Conservation (phyloP, 2,113 vertebrate genomes). For the Panthera leo region DNA sequence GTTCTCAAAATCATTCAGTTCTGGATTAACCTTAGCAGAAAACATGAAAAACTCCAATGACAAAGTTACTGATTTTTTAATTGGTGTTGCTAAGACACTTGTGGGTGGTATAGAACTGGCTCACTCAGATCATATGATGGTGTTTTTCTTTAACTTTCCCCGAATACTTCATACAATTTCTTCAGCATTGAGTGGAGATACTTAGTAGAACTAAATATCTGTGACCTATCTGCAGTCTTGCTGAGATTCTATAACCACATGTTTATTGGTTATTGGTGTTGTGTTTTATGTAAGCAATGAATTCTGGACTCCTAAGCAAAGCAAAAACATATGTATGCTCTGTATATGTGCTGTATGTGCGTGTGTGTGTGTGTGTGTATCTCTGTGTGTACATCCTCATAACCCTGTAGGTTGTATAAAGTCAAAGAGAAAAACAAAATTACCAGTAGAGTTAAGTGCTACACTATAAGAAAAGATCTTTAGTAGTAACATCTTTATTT, state of each 20-base stretch:
- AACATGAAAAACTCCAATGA: background rate
- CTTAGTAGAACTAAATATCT: background rate
- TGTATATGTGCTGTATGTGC: background rate
- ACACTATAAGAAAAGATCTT: background rate
- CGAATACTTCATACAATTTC: background rate
- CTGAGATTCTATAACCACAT: background rate
- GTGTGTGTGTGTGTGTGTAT: background rate
- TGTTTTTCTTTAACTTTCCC: background rate
- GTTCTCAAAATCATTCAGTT: background rate
- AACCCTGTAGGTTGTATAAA: background rate
- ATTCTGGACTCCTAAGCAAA: background rate
- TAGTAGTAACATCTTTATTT: background rate
- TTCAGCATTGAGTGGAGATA: background rate
- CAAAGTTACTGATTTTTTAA: background rate
- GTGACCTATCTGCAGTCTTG: background rate
- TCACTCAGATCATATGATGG: background rate
- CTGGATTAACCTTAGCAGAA: background rate
- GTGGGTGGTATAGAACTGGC: background rate
- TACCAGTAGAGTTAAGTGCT: background rate
- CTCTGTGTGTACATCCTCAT: background rate
- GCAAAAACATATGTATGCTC: background rate
- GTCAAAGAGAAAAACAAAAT: background rate
- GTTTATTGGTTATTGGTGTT: background rate
- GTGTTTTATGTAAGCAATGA: background rate
- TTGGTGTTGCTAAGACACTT: background rate